A percentile compares a stretch with the other conserved stretches of the same genome.
phyloP scores from a whole-genome alignment of 2,888 invertebrate species.

The Eupsilia transversa region DNA sequence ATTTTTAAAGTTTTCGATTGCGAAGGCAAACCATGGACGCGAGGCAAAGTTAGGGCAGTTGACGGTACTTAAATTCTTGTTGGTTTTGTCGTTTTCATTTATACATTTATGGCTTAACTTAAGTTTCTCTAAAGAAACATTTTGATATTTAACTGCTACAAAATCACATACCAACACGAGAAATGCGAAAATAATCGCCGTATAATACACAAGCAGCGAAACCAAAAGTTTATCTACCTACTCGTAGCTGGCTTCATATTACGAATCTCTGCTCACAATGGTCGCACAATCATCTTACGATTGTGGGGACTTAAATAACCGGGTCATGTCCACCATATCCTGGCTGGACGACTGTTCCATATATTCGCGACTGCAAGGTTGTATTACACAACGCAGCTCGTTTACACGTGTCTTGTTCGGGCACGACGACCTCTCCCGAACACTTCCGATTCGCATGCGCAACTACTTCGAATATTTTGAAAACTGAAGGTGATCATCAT shows the following conservation, averaged over 20 bases:
- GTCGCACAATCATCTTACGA: slow-evolving; percentile 51
- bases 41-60: too few relatives aligned
- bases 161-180: not conserved
- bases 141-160: too few relatives aligned
- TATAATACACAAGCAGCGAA: not conserved
- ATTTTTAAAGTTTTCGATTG: too few relatives aligned
- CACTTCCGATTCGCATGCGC: slow-evolving; percentile 90
- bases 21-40: too few relatives aligned
- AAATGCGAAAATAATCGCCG: not conserved
- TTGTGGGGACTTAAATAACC: slow-evolving; percentile 55
- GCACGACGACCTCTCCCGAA: slow-evolving; percentile 84
- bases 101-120: not conserved
- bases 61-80: not conserved
- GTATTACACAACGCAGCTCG: slow-evolving; percentile 81
- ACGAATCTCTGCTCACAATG: slow-evolving; percentile 28
- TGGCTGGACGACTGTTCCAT: slow-evolving; percentile 71
- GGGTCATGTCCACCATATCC: slow-evolving; percentile 70
- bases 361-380: slow-evolving; percentile 89
- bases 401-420: slow-evolving; percentile 82
- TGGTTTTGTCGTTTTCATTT: not conserved
- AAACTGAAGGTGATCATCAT: slow-evolving; percentile 82
- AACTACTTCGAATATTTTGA: slow-evolving; percentile 81
- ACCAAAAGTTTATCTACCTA: not conserved
- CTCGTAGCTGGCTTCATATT: not conserved
- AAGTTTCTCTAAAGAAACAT: too few relatives aligned